phyloP scores from a whole-genome alignment of 2,888 invertebrate genomes.

The Nomada hirtipes region DNA sequence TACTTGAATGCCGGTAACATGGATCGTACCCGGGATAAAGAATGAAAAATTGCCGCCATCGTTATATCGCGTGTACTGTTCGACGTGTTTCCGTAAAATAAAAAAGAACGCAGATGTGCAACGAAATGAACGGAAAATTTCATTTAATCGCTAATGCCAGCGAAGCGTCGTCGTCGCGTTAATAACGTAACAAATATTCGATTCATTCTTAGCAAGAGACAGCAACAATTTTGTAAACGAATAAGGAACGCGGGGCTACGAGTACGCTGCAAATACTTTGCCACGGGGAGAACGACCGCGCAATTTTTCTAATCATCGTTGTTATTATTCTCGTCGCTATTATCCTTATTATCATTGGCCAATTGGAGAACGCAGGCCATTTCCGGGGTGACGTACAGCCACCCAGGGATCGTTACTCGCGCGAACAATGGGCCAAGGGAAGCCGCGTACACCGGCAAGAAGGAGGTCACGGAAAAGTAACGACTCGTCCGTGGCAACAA shows the following conservation, averaged over 20 bases:
- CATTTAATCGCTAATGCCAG: slow-evolving; percentile 32
- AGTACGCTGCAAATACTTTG: neutral
- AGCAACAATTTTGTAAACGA: no score
- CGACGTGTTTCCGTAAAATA: slow-evolving; percentile 25
- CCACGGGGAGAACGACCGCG: neutral
- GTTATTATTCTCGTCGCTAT: slow-evolving; percentile 65
- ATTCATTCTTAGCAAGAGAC: no score
- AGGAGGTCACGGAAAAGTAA: slow-evolving; percentile 72
- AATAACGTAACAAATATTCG: no score
- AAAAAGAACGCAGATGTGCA: neutral
- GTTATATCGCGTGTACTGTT: slow-evolving; percentile 55
- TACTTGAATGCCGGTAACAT: slow-evolving; percentile 56
- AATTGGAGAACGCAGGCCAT: slow-evolving; percentile 68
- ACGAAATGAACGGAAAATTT: slow-evolving; percentile 30
- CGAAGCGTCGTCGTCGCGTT: neutral
- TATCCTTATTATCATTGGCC: slow-evolving; percentile 67
- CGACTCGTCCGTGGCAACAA: slow-evolving; percentile 70
- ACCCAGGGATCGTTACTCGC: slow-evolving; percentile 73
- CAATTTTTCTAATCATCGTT: slow-evolving; percentile 59
- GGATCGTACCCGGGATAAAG: slow-evolving; percentile 55
- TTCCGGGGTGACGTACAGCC: slow-evolving; percentile 73
- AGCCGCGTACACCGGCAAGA: slow-evolving; percentile 55
- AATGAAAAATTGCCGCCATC: slow-evolving; percentile 56
- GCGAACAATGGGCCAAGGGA: slow-evolving; percentile 41
- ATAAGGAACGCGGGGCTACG: no score